Conservation (phyloP, 2,888 invertebrate species). For the Polyommatus iphigenia region DNA sequence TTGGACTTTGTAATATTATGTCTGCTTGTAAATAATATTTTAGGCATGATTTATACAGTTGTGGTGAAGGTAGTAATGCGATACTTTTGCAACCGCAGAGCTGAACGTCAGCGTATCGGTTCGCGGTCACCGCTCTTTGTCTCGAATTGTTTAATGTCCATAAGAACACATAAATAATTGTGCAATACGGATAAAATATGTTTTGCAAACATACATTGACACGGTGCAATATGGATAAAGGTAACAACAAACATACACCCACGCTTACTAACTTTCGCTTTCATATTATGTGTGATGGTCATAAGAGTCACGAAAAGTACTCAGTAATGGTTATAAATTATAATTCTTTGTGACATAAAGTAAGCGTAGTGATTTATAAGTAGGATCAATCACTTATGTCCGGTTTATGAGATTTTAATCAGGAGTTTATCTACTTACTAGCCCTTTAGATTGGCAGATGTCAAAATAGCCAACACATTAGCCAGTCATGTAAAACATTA, state of each 20-base stretch:
- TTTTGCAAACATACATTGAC: not conserved
- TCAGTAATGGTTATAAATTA: no score
- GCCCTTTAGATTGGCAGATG: no score
- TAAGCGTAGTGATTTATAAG: no score
- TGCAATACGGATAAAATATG: not conserved
- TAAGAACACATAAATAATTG: not conserved
- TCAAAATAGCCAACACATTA: no score
- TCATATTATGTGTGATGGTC: not conserved
- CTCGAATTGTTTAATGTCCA: not conserved
- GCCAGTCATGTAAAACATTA: no score
- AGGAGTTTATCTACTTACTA: no score
- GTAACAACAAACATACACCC: not conserved
- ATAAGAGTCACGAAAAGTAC: not conserved
- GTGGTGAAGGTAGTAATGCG: conserved; percentile 25
- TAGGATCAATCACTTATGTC: no score
- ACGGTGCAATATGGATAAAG: not conserved
- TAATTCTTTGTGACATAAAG: no score
- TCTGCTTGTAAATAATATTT: not conserved
- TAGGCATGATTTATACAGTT: conserved; percentile 4
- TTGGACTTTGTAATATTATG: not conserved
- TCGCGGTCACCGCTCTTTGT: not conserved
- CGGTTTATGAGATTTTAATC: no score
- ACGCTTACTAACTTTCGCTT: not conserved
- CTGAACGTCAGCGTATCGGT: not conserved
- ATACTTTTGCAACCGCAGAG: not conserved